Evolutionary conservation across 2,888 invertebrate species (phyloP).

Genomic region (Thysanoteuthis rhombus): DNA sequence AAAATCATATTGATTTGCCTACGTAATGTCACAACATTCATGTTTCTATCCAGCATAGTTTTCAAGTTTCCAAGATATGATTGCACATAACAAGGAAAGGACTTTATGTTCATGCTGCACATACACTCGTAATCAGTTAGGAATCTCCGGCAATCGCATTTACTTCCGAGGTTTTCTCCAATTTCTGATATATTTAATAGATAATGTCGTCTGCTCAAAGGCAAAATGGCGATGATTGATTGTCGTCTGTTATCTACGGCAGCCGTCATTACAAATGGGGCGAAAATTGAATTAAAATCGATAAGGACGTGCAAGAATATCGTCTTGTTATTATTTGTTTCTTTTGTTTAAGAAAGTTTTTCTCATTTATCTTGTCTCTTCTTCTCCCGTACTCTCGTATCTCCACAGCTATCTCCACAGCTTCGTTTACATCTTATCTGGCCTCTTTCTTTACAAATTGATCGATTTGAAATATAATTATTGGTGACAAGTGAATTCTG

Average conservation of each 20-base stretch:
- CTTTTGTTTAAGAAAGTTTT: too few relatives aligned
- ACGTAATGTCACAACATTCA: too few relatives aligned
- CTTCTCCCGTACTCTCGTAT: background rate
- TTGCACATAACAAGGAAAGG: too few relatives aligned
- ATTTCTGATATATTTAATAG: background rate
- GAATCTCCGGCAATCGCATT: background rate
- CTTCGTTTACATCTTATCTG: background rate
- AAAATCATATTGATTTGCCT: too few relatives aligned
- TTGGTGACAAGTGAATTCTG: background rate
- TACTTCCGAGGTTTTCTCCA: background rate
- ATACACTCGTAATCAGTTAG: too few relatives aligned
- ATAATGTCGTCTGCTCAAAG: background rate
- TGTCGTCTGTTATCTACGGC: background rate
- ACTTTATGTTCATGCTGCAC: too few relatives aligned
- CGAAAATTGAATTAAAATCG: background rate
- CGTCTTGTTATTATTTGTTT: background rate
- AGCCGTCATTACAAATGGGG: background rate
- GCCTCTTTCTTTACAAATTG: background rate
- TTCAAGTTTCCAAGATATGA: too few relatives aligned
- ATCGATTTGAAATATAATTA: background rate
- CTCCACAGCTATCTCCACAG: too few relatives aligned
- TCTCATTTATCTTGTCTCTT: background rate
- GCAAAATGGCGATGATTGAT: slow-evolving; percentile 12
- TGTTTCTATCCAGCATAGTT: too few relatives aligned
- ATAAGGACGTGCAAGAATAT: background rate